Conservation (phyloP, 2,888 invertebrate species). For the Horisme vitalbata region DNA sequence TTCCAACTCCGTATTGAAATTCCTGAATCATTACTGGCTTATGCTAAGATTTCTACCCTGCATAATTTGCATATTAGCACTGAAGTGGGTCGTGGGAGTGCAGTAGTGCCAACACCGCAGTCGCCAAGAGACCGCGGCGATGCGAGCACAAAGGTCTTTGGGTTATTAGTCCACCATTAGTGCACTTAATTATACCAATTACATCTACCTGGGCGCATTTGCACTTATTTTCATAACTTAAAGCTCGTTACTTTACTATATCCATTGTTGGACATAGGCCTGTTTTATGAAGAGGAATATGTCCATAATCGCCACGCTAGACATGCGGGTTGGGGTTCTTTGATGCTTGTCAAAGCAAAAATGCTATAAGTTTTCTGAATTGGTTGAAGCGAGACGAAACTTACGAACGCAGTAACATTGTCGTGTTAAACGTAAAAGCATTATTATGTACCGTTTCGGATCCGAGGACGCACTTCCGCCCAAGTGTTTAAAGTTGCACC, state of each 20-base stretch:
- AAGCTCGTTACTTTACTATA: no score
- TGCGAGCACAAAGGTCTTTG: slow-evolving; percentile 70
- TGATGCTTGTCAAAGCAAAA: no score
- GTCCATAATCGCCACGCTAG: no score
- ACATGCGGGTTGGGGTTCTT: no score
- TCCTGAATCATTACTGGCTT: no score
- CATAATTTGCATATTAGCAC: slow-evolving; percentile 16
- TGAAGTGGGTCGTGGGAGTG: slow-evolving; percentile 49
- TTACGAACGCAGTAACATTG: background rate
- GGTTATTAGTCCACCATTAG: slow-evolving; percentile 63
- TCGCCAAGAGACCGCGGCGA: slow-evolving; percentile 56
- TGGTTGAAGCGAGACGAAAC: background rate
- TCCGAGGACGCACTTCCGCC: slow-evolving; percentile 14
- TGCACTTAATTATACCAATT: slow-evolving; percentile 48
- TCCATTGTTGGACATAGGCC: no score
- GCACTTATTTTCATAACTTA: slow-evolving; percentile 28
- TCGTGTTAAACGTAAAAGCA: slow-evolving; percentile 12
- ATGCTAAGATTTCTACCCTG: slow-evolving; percentile 1
- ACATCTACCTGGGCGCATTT: slow-evolving; percentile 29
- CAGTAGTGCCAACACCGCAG: slow-evolving; percentile 45
- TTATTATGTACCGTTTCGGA: slow-evolving; percentile 10
- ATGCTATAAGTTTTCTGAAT: no score
- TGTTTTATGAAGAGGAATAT: no score
- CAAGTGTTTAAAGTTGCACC: slow-evolving; percentile 14
- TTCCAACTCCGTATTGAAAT: no score